phyloP scores from a whole-genome alignment of 2,113 vertebrate genomes.

The Neolamprologus sp. region DNA sequence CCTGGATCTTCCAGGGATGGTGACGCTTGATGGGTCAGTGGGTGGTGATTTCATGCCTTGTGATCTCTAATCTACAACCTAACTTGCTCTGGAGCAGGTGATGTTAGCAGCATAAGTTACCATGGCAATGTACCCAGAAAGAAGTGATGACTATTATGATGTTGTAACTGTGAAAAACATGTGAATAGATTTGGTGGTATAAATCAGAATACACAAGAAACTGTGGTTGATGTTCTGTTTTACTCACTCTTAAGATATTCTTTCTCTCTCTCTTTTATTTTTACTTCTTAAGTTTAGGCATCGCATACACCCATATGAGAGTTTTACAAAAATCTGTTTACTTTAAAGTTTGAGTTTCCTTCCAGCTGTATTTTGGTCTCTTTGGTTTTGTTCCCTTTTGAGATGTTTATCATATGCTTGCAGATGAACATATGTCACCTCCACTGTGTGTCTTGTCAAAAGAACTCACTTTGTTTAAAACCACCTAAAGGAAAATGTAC shows the following conservation, averaged over 20 bases:
- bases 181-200: neutral
- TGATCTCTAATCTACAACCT: neutral
- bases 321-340: slow-evolving; percentile 1
- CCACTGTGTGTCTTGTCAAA: slow-evolving; percentile 9
- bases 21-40: neutral
- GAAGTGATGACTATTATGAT: neutral
- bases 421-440: slow-evolving; percentile 29
- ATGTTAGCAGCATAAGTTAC: neutral
- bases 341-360: neutral
- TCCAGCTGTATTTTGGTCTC: slow-evolving; percentile 8
- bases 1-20: neutral
- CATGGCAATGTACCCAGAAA: neutral
- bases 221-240: neutral
- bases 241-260: neutral
- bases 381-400: slow-evolving; percentile 2
- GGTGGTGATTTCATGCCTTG: neutral
- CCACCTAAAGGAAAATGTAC: neutral
- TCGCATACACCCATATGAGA: neutral
- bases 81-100: neutral
- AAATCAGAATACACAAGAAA: neutral
- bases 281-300: neutral
- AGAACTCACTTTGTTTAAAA: slow-evolving; percentile 12
- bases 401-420: slow-evolving; percentile 18
- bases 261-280: neutral
- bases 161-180: neutral